These are phyloP conservation scores for Papilio machaon DNA, from an alignment of 1,140 invertebrate genomes.

Conservation along the genomic window DNA sequence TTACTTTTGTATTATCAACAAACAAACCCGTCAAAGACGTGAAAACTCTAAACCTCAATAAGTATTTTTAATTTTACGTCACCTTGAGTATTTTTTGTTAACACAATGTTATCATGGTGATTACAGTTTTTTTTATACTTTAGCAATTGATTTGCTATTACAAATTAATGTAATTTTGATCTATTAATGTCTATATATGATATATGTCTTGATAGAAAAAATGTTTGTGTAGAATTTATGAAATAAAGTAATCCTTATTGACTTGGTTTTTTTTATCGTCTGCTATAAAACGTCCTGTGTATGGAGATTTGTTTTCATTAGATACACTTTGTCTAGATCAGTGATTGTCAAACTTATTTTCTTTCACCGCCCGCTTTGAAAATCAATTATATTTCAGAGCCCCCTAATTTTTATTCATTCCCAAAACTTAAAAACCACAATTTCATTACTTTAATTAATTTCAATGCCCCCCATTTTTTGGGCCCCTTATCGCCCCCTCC, in stretches of 20 bases:
- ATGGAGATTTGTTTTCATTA: too few relatives aligned
- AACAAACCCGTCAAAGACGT: not conserved
- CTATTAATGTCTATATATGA: not conserved
- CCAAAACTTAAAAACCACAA: too few relatives aligned
- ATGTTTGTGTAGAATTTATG: conserved; percentile 9
- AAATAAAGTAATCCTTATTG: not conserved
- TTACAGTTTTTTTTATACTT: not conserved
- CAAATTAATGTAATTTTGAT: not conserved
- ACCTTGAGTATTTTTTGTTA: not conserved
- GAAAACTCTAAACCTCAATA: not conserved
- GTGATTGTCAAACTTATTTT: too few relatives aligned
- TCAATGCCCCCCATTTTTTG: too few relatives aligned
- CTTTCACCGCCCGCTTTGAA: too few relatives aligned
- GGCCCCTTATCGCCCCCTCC: too few relatives aligned
- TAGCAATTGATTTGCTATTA: not conserved
- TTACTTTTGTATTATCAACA: not conserved
- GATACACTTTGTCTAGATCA: too few relatives aligned
- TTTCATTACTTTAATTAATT: too few relatives aligned
- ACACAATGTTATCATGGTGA: too few relatives aligned
- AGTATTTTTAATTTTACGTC: not conserved
- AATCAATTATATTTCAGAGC: too few relatives aligned
- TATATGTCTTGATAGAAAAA: not conserved
- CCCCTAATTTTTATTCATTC: too few relatives aligned
- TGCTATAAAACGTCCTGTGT: too few relatives aligned
- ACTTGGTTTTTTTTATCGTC: not conserved